Conservation (phyloP, 2,113 vertebrate genomes). For the Pterophyllum scalare region DNA sequence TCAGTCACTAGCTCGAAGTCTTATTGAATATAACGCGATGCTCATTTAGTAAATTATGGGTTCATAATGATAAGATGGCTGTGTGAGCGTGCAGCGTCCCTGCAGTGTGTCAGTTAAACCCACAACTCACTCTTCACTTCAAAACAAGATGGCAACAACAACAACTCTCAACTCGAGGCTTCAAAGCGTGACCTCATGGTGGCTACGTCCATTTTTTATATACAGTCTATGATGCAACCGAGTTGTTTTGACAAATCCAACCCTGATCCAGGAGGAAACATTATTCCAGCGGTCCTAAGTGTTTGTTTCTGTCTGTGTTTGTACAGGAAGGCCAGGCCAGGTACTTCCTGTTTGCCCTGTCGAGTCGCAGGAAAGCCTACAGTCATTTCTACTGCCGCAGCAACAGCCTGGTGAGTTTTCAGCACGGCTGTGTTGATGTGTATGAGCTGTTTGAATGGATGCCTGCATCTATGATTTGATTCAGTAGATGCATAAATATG, state of each 20-base stretch:
- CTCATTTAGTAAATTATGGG: background rate
- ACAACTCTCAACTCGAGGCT: too few relatives aligned
- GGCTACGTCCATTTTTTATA: too few relatives aligned
- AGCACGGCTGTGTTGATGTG: background rate
- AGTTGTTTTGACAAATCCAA: background rate
- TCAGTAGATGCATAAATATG: too few relatives aligned
- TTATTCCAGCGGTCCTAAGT: background rate
- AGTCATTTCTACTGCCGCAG: conserved; percentile 92
- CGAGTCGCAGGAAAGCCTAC: conserved; percentile 88
- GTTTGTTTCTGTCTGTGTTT: conserved; percentile 1
- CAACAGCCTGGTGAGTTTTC: conserved; percentile 89
- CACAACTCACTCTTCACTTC: background rate
- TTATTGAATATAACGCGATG: background rate
- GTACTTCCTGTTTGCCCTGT: conserved; percentile 91
- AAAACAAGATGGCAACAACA: background rate
- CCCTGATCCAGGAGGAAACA: background rate
- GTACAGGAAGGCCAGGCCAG: conserved; percentile 87
- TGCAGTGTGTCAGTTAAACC: background rate
- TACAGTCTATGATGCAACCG: too few relatives aligned
- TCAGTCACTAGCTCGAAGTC: background rate
- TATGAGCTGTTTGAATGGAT: background rate
- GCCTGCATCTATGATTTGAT: too few relatives aligned
- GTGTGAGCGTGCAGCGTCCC: background rate
- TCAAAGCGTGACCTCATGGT: too few relatives aligned
- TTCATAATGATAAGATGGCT: background rate